These are phyloP conservation scores for Myopa testacea DNA, from an alignment of 2,888 invertebrate species.

Conservation along the genomic window DNA sequence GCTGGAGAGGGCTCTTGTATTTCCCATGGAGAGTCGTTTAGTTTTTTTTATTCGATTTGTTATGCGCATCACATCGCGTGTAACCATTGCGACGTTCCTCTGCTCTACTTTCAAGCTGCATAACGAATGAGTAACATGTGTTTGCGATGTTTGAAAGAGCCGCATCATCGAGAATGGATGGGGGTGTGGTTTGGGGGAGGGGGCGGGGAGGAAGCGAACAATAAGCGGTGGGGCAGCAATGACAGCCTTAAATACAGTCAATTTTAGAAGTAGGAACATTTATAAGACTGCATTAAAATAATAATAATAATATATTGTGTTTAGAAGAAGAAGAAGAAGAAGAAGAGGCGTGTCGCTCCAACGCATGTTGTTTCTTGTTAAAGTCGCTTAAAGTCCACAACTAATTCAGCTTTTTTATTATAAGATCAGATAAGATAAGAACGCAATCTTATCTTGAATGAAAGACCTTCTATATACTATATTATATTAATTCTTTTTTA, in stretches of 20 bases:
- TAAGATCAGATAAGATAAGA: no score
- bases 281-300: slow-evolving; percentile 1
- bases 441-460: no score
- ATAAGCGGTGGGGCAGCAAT: neutral
- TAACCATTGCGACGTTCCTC: neutral
- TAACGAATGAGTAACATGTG: neutral
- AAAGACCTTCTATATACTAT: no score
- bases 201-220: neutral
- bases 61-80: neutral
- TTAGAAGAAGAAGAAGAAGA: no score
- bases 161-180: neutral
- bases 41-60: neutral
- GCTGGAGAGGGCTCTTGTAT: neutral
- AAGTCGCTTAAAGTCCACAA: no score
- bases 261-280: neutral
- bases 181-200: no score
- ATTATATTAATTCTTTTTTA: no score
- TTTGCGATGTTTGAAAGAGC: neutral
- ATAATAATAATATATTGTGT: no score
- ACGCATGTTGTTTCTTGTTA: no score
- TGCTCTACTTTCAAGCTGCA: neutral
- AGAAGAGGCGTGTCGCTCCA: no score
- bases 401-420: no score
- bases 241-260: neutral
- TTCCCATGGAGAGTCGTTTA: neutral